Percentiles rank a stretch among this genome's conserved stretches.
Evolutionary conservation across 2,888 invertebrate species (phyloP).

Genomic region (Dryocosmus kuriphilus): DNA sequence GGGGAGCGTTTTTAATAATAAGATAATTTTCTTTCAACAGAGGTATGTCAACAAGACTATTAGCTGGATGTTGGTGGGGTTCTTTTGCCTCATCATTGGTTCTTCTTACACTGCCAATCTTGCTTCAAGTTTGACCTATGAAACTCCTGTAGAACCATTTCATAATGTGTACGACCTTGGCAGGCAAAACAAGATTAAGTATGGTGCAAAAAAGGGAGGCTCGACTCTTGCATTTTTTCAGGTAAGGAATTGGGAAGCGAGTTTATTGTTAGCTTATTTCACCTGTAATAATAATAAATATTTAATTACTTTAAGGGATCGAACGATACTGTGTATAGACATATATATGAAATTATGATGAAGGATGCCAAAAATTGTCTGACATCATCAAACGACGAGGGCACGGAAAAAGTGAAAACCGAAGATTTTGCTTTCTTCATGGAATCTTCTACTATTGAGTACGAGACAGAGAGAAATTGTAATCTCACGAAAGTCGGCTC

Average conservation of each 20-base stretch:
- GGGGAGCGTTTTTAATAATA: too few relatives aligned
- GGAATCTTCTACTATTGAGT: slow-evolving; percentile 95
- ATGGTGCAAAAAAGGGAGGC: slow-evolving; percentile 91
- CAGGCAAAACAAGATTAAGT: slow-evolving; percentile 88
- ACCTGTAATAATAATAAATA: neutral
- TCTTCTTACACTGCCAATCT: slow-evolving; percentile 95
- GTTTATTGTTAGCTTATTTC: too few relatives aligned
- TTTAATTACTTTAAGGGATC: slow-evolving; percentile 82
- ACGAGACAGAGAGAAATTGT: slow-evolving; percentile 88
- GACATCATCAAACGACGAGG: slow-evolving; percentile 82
- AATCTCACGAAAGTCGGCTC: slow-evolving; percentile 87
- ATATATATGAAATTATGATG: slow-evolving; percentile 90
- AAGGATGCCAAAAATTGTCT: slow-evolving; percentile 81
- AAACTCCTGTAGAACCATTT: slow-evolving; percentile 83
- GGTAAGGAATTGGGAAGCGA: slow-evolving; percentile 75
- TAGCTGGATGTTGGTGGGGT: slow-evolving; percentile 91
- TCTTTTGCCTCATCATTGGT: slow-evolving; percentile 93
- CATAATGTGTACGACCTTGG: slow-evolving; percentile 91
- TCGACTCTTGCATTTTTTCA: slow-evolving; percentile 93
- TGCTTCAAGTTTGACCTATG: slow-evolving; percentile 93
- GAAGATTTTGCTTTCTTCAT: slow-evolving; percentile 91
- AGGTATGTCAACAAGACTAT: slow-evolving; percentile 92
- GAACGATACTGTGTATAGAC: slow-evolving; percentile 86
- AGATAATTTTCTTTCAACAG: slow-evolving; percentile 77
- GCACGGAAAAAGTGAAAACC: slow-evolving; percentile 80